phyloP scores from a whole-genome alignment of 2,797 vertebrate genomes.

The Characodon lateralis region DNA sequence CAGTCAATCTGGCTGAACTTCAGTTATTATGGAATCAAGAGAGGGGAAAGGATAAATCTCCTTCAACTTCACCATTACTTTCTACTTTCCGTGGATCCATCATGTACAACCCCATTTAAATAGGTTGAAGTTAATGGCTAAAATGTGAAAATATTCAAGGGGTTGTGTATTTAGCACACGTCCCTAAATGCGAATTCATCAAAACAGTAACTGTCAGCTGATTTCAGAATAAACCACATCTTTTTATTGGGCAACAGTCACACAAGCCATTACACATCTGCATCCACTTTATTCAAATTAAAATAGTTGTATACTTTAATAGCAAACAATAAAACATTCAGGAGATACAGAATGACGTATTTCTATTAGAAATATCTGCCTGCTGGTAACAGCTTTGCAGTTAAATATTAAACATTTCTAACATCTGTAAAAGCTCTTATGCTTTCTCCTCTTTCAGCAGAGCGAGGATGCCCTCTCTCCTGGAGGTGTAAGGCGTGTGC shows the following conservation, averaged over 20 bases:
- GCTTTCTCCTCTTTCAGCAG: constrained; percentile 77
- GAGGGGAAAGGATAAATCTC: background rate
- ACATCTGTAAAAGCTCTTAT: constrained; percentile 33
- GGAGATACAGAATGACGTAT: background rate
- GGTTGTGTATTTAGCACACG: background rate
- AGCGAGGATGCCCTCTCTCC: constrained; percentile 83
- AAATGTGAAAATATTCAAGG: background rate
- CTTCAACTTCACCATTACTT: background rate
- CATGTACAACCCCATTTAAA: background rate
- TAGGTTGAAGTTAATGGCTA: background rate
- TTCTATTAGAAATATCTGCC: background rate
- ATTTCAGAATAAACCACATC: background rate
- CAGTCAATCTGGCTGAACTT: background rate
- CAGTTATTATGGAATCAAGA: background rate
- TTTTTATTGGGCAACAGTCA: background rate
- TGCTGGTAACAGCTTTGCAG: background rate
- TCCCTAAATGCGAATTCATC: background rate
- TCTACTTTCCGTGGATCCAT: background rate
- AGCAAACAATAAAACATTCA: background rate
- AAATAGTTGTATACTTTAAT: background rate
- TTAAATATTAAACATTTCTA: background rate
- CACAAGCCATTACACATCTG: background rate
- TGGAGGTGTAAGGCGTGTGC: constrained; percentile 88
- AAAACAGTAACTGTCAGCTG: background rate
- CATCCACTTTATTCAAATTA: background rate